Base-by-base conservation (phyloP, 1,140 invertebrate species). In the Pogonomyrmex barbatus region DNA sequence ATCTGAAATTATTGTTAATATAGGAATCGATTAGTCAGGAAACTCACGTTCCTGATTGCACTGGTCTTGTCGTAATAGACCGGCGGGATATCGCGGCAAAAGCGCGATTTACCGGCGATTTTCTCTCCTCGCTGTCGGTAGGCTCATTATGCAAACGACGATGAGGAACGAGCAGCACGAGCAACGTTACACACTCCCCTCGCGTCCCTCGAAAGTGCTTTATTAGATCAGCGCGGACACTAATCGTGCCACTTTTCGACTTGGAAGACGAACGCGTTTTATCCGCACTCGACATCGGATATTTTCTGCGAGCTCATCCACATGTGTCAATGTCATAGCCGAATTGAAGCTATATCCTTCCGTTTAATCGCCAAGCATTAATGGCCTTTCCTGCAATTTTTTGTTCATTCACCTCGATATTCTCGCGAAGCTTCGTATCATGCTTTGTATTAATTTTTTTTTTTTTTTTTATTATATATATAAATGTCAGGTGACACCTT, bases 201-300 rank as follows among this genome's bases (percentile, higher is more conserved):
- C 30, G 12, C 52, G 24, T 75, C 60, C 24, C 24, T 87, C 50
- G 87, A 89, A 89, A 89, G 71, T 89, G 78, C 85, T 83, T 89
- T 83, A 89, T 78, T 89, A 89, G 88, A 87, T 89, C 85, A 89
- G 58, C 67, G 45, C 33, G 50, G 58, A 83, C 79, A 83, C 58
- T 75, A 83, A 83, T 89, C 67, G 67, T 81, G 70, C 70, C 24
- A 85, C 78, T 87, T 71, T 81, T 87, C 70, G 78, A n/a, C 65
- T 10, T 36, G 67, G 75, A 33, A 33, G 24, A 39, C 58, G 54
- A 76, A 45, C 36, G 30, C 50, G 68, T 82, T 82, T 82, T 79
- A 58, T 33, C 63, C 24, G 24, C 24, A 24, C 24, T 24, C 0
- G 17, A 5, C 71, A n/a, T 73, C n/a, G n/a, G 24, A 24, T 75